Percentiles rank a stretch among this genome's conserved stretches.
phyloP scores from a whole-genome alignment of 2,888 invertebrate genomes.

The Coecobrya sp. region DNA sequence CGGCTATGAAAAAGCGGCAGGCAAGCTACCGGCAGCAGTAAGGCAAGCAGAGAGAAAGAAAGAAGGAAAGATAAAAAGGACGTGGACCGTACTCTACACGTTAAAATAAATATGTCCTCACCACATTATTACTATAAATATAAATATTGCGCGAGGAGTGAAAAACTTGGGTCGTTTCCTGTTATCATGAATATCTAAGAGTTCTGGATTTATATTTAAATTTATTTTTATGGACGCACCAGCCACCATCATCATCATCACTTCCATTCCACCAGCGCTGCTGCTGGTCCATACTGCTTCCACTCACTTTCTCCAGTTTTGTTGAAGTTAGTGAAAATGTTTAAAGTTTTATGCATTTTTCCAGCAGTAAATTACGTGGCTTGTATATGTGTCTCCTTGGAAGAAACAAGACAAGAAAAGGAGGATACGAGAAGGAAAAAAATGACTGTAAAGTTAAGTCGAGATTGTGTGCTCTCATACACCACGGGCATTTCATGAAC shows the following conservation, averaged over 20 bases:
- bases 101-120: constrained; percentile 24
- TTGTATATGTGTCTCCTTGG: background rate
- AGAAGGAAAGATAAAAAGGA: background rate
- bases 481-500: background rate
- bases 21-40: background rate
- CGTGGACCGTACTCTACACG: background rate
- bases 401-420: constrained; percentile 6
- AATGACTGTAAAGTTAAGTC: constrained; percentile 15
- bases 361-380: constrained; percentile 56
- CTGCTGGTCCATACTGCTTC: background rate
- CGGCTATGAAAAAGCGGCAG: background rate
- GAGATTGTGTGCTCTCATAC: constrained; percentile 4
- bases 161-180: constrained; percentile 41
- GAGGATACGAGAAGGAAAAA: background rate
- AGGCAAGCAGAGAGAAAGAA: background rate
- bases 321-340: constrained; percentile 61
- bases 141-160: constrained; percentile 11
- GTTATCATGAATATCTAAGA: constrained; percentile 55
- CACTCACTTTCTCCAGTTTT: background rate
- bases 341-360: constrained; percentile 59
- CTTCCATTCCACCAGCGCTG: background rate
- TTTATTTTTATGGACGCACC: constrained; percentile 49
- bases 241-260: background rate
- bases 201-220: constrained; percentile 69
- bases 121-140: constrained; percentile 27